Conservation (phyloP, 2,113 vertebrate genomes). For the Tychaedon coryphoeus region DNA sequence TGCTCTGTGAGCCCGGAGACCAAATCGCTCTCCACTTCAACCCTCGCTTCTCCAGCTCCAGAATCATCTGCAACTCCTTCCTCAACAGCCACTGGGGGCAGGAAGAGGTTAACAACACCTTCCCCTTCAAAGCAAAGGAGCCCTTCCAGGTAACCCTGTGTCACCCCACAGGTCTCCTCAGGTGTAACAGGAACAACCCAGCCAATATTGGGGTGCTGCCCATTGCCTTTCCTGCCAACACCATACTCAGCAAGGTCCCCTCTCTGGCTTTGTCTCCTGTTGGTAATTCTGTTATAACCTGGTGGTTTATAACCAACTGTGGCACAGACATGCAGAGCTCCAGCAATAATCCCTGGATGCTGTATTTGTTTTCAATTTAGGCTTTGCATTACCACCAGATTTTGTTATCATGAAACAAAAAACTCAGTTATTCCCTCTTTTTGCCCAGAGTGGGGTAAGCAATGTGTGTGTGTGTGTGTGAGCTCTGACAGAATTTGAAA, state of each 20-base stretch:
- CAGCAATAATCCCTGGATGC: background rate
- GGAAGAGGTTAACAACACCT: conserved; percentile 72
- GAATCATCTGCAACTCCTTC: conserved; percentile 77
- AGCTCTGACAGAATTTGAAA: background rate
- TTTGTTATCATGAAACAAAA: background rate
- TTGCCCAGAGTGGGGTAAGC: background rate
- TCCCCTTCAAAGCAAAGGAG: conserved; percentile 71
- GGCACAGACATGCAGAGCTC: background rate
- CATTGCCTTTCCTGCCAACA: background rate
- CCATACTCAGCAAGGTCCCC: background rate
- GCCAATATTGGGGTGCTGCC: rapidly evolving
- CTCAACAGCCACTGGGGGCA: conserved; percentile 74
- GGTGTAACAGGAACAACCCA: background rate
- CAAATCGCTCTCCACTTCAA: conserved; percentile 80
- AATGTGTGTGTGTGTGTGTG: background rate
- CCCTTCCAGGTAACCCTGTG: conserved; percentile 76
- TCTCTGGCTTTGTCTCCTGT: background rate
- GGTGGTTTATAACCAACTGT: background rate
- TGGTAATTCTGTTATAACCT: background rate
- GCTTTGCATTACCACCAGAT: background rate
- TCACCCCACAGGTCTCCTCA: rapidly evolving
- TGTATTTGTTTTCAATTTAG: background rate
- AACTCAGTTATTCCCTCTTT: background rate
- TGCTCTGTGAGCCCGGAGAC: conserved; percentile 73
- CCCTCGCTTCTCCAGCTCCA: conserved; percentile 73